Conservation (phyloP, 2,113 vertebrate species). For the Heteronetta atricapilla region DNA sequence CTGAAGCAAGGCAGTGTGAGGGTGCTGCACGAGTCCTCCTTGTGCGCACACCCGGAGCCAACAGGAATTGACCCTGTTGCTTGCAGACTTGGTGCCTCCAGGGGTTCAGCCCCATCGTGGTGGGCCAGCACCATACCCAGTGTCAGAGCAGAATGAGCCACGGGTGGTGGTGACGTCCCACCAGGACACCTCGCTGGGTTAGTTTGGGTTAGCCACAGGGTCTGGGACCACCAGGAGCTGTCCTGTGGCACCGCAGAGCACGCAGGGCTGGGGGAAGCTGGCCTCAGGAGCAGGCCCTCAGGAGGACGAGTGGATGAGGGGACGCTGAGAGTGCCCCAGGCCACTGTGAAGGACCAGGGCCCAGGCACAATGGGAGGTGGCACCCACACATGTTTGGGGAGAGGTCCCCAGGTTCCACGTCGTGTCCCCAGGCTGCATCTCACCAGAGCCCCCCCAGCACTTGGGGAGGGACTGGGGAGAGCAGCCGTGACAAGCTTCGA, state of each 20-base stretch:
- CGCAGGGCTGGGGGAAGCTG: not conserved
- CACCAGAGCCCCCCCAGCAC: not conserved
- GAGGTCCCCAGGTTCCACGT: not conserved
- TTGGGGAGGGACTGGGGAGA: not conserved
- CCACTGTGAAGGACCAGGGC: not conserved
- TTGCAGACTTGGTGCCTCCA: not conserved
- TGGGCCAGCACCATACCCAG: fast-evolving
- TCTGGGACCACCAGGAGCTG: not conserved
- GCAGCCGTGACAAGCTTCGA: not conserved
- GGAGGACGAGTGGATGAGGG: not conserved
- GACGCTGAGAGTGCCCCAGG: not conserved
- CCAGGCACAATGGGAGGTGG: not conserved
- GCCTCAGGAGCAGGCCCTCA: not conserved
- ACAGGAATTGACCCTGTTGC: not conserved
- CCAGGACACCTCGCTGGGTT: not conserved
- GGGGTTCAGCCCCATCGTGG: not conserved
- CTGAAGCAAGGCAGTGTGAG: not conserved
- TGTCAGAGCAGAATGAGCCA: not conserved
- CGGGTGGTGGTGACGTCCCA: not conserved
- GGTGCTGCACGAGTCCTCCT: not conserved
- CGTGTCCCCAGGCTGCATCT: not conserved
- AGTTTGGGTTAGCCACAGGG: not conserved
- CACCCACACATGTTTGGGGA: not conserved
- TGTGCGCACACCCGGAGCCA: not conserved
- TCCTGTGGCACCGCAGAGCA: fast-evolving